Evolutionary conservation across 2,797 vertebrate species (phyloP).

Genomic region (Picus viridis): DNA sequence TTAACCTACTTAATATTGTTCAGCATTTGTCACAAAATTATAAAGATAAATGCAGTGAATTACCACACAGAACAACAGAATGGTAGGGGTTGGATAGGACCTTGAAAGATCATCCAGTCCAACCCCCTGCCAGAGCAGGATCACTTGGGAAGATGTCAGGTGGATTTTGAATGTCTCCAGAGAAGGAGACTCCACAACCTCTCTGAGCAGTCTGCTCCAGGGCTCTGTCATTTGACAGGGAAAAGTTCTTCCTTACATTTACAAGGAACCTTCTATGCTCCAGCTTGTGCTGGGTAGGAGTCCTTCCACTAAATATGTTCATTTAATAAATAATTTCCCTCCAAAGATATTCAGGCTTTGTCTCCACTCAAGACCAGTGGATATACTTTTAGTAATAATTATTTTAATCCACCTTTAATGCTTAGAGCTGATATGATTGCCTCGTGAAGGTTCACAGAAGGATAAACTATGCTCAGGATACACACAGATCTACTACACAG

Average conservation of each 20-base stretch:
- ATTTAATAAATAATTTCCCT: neutral
- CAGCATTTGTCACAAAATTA: neutral
- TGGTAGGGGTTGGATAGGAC: no score
- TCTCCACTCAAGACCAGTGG: neutral
- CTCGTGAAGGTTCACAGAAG: neutral
- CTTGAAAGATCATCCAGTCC: no score
- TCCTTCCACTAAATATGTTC: rapidly evolving
- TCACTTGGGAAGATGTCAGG: no score
- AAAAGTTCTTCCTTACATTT: no score
- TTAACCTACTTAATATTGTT: neutral
- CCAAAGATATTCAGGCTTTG: neutral
- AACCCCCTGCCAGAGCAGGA: no score
- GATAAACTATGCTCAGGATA: neutral
- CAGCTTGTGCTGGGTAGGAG: neutral
- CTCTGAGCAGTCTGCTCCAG: no score
- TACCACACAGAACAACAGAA: no score
- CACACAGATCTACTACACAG: neutral
- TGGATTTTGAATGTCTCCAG: no score
- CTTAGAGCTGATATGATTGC: neutral
- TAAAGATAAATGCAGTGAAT: no score
- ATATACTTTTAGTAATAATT: neutral
- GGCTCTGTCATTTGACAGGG: no score
- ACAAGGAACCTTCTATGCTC: no score
- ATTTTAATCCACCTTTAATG: neutral
- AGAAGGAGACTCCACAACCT: no score